A percentile compares a stretch with the other conserved stretches of the same genome.
Conservation (phyloP, 1,140 invertebrate genomes). For the Calephelis nemesis region DNA sequence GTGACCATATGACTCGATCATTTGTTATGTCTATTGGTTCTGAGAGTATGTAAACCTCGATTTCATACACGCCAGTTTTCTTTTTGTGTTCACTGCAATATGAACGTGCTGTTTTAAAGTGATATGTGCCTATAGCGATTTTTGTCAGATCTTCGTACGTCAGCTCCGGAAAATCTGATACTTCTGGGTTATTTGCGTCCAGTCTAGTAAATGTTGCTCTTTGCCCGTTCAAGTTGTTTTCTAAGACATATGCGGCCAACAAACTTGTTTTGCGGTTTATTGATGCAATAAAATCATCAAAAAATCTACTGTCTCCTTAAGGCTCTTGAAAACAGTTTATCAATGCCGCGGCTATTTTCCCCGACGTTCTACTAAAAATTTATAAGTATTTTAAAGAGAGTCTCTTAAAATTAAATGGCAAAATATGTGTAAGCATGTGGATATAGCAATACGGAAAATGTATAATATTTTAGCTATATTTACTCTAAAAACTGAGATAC, state of each 20-base stretch:
- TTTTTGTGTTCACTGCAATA: neutral
- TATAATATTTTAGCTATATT: neutral
- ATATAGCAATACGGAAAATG: neutral
- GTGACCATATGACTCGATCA: neutral
- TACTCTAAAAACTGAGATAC: neutral
- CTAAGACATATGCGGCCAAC: too few species aligned
- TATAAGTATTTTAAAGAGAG: too few species aligned
- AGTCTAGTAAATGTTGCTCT: constrained; percentile 1
- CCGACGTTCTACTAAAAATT: too few species aligned
- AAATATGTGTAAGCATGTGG: too few species aligned
- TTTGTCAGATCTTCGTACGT: too few species aligned
- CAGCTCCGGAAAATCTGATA: constrained; percentile 7
- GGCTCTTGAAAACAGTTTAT: too few species aligned
- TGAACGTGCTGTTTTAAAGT: neutral
- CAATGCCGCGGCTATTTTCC: too few species aligned
- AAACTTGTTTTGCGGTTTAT: too few species aligned
- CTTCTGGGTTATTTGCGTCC: constrained; percentile 5
- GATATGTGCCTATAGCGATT: constrained; percentile 2
- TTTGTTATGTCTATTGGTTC: neutral
- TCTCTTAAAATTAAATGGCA: too few species aligned
- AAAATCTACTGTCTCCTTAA: too few species aligned
- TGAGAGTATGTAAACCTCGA: constrained; percentile 1
- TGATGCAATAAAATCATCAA: too few species aligned
- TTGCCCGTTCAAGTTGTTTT: neutral
- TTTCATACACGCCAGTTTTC: neutral